A percentile compares a stretch with the other conserved stretches of the same genome.
Conservation (phyloP, 1,140 invertebrate species). For the Subanguina moxae region DNA sequence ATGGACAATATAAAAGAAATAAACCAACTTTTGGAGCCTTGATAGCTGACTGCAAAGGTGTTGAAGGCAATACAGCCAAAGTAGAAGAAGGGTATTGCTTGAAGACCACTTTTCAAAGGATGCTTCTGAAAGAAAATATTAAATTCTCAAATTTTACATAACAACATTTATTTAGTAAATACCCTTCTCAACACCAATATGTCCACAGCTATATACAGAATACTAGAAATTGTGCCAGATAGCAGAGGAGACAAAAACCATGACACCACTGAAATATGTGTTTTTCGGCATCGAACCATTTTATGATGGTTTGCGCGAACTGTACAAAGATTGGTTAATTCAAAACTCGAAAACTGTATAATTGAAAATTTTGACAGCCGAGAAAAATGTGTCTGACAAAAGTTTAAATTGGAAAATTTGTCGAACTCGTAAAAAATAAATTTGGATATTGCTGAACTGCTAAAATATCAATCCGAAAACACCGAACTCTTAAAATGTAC, state of each 20-base stretch:
- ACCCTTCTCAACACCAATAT: slow-evolving; percentile 59
- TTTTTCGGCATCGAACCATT: neutral
- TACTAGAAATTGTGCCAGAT: slow-evolving; percentile 35
- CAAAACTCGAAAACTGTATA: too few species aligned
- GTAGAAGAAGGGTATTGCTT: slow-evolving; percentile 83
- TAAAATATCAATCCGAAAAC: too few species aligned
- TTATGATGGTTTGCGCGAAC: too few species aligned
- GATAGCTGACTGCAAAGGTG: slow-evolving; percentile 81
- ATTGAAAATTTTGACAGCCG: too few species aligned
- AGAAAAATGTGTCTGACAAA: too few species aligned
- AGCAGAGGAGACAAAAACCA: slow-evolving; percentile 40
- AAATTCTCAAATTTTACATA: neutral
- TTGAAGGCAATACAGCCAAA: slow-evolving; percentile 85
- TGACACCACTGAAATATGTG: slow-evolving; percentile 15
- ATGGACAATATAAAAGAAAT: neutral
- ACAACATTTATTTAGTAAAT: slow-evolving; percentile 61
- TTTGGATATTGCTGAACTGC: too few species aligned
- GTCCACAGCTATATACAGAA: slow-evolving; percentile 39
- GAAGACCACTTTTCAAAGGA: slow-evolving; percentile 77
- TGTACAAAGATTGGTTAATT: too few species aligned
- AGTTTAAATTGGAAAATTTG: too few species aligned
- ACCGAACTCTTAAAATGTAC: too few species aligned
- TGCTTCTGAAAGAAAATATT: slow-evolving; percentile 60
- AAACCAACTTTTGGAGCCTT: slow-evolving; percentile 78
- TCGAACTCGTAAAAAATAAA: too few species aligned